Percentiles rank a stretch among this genome's conserved stretches.
phyloP scores from a whole-genome alignment of 2,113 vertebrate genomes.

The Laticauda colubrina region DNA sequence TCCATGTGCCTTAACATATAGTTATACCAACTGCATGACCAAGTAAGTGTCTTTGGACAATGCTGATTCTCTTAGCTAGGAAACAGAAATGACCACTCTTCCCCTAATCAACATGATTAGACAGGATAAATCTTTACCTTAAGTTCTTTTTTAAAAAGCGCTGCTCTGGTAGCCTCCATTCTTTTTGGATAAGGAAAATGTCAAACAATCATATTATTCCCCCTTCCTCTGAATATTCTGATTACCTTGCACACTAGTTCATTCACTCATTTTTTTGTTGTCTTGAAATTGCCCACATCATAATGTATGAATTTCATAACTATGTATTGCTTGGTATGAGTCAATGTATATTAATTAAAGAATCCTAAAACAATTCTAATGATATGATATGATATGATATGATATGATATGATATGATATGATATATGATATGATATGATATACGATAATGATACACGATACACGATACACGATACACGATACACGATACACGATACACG shows the following conservation, averaged over 20 bases:
- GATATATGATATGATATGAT: too few relatives aligned
- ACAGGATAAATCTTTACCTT: background rate
- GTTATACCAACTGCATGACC: background rate
- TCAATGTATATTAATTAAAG: background rate
- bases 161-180: background rate
- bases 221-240: background rate
- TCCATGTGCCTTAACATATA: background rate
- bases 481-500: too few relatives aligned
- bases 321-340: background rate
- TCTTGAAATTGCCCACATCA: background rate
- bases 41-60: background rate
- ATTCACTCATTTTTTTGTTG: background rate
- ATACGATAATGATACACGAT: too few relatives aligned
- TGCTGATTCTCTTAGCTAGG: background rate
- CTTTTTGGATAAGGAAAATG: background rate
- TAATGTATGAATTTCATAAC: background rate
- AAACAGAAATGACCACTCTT: background rate
- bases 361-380: background rate
- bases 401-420: background rate
- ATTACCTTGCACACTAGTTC: slow-evolving; percentile 17
- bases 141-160: background rate
- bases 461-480: too few relatives aligned
- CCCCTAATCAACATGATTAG: background rate
- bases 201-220: background rate
- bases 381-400: background rate